phyloP scores from a whole-genome alignment of 2,797 vertebrate genomes.

The Oreochromis grahami region DNA sequence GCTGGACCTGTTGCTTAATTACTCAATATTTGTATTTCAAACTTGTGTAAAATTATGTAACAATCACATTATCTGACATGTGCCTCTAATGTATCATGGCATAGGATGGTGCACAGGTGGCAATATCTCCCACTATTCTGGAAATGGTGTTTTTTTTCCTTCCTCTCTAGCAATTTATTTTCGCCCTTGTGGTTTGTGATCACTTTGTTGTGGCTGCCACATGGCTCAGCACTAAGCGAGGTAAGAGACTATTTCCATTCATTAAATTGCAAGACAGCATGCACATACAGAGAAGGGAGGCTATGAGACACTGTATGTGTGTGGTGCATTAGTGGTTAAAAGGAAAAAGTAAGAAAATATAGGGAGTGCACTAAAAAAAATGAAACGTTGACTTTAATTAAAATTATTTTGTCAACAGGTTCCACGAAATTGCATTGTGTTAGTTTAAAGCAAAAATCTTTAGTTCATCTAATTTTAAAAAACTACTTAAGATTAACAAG shows the following conservation, averaged over 20 bases:
- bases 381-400: too few relatives aligned
- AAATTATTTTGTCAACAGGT: too few relatives aligned
- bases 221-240: slow-evolving; percentile 7
- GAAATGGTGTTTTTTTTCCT: neutral
- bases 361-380: too few relatives aligned
- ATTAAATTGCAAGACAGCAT: slow-evolving; percentile 46
- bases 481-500: too few relatives aligned
- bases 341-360: neutral
- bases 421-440: too few relatives aligned
- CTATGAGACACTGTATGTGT: neutral
- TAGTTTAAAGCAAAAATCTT: too few relatives aligned
- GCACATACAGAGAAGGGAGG: slow-evolving; percentile 14
- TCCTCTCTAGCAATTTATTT: slow-evolving; percentile 43
- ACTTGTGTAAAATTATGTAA: neutral
- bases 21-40: neutral
- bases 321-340: neutral
- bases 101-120: neutral
- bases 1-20: neutral
- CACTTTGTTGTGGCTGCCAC: slow-evolving; percentile 39
- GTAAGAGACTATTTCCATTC: slow-evolving; percentile 29
- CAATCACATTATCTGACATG: neutral
- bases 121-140: neutral
- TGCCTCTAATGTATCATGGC: neutral
- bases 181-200: slow-evolving; percentile 36
- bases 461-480: too few relatives aligned